Conservation (phyloP, 2,113 vertebrate species). For the Thomomys bottae region DNA sequence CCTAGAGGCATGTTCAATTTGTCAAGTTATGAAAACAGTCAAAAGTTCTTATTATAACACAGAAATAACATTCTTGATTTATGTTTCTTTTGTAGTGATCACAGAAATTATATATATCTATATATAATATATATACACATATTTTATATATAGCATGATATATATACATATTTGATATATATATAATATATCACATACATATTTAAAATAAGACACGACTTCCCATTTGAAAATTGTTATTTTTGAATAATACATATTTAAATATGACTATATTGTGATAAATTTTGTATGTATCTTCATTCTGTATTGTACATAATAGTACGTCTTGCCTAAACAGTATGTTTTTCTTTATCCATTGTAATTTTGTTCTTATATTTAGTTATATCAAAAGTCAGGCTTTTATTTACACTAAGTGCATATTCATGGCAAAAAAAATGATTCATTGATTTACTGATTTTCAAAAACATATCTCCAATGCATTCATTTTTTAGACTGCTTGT, state of each 20-base stretch:
- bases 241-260: not conserved
- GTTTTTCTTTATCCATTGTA: not conserved
- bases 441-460: slow-evolving; percentile 19
- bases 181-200: too few species aligned
- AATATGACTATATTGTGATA: too few species aligned
- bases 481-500: not conserved
- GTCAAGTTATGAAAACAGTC: not conserved
- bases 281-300: not conserved
- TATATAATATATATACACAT: too few species aligned
- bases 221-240: not conserved
- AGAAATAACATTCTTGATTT: not conserved
- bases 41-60: slow-evolving; percentile 6
- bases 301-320: not conserved
- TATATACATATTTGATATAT: too few species aligned
- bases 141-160: too few species aligned
- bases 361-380: slow-evolving; percentile 21
- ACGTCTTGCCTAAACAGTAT: not conserved
- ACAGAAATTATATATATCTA: not conserved
- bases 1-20: not conserved
- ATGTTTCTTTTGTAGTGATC: not conserved
- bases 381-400: slow-evolving; percentile 16
- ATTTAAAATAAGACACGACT: not conserved
- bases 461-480: not conserved
- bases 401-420: not conserved
- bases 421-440: not conserved